phyloP scores from a whole-genome alignment of 2,888 invertebrate species.

The Cephus pygmeus region DNA sequence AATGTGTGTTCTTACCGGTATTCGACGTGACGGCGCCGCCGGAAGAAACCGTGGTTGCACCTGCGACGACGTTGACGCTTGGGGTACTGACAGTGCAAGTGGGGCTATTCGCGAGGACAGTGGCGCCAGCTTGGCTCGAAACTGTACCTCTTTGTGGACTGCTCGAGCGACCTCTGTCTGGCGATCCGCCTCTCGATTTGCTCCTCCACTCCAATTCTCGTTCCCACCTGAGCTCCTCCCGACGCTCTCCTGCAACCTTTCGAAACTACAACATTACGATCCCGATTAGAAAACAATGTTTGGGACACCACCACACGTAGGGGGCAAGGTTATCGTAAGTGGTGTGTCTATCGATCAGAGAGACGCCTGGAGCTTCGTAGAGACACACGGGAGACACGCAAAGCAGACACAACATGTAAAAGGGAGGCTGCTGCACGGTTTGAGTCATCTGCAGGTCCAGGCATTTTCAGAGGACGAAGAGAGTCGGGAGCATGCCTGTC shows the following conservation, averaged over 20 bases:
- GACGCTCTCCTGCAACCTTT: constrained; percentile 66
- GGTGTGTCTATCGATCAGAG: too few species aligned
- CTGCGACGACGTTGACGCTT: too few species aligned
- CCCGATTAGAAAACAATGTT: constrained; percentile 53
- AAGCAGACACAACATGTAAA: too few species aligned
- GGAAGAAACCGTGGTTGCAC: too few species aligned
- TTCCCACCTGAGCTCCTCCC: constrained; percentile 61
- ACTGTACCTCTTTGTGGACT: constrained; percentile 52
- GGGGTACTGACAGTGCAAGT: too few species aligned
- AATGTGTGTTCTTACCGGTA: too few species aligned
- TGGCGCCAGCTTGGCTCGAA: too few species aligned
- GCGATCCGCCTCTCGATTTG: constrained; percentile 61
- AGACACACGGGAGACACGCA: too few species aligned
- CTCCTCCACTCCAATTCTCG: constrained; percentile 64
- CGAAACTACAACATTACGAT: constrained; percentile 65
- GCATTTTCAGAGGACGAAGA: not conserved
- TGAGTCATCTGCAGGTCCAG: not conserved
- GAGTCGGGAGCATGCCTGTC: too few species aligned
- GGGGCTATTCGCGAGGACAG: too few species aligned
- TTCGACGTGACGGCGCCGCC: too few species aligned
- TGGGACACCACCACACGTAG: constrained; percentile 56
- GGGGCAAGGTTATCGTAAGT: constrained; percentile 36
- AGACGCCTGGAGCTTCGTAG: too few species aligned
- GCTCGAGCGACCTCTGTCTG: constrained; percentile 52
- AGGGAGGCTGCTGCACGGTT: not conserved